phyloP scores from a whole-genome alignment of 2,113 vertebrate genomes.

The Cyprinodon tularosa region DNA sequence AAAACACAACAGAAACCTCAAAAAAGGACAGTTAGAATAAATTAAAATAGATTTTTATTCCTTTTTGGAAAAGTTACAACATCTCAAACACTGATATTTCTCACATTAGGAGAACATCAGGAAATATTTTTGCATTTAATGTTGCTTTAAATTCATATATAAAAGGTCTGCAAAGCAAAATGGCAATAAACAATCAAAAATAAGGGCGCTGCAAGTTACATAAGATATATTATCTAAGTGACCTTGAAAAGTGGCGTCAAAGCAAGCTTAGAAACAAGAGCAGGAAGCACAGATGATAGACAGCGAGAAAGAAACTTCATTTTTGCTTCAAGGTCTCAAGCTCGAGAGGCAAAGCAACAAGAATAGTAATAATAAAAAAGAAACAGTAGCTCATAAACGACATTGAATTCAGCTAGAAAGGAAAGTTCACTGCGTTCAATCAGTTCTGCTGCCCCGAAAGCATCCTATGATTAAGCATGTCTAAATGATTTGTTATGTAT shows the following conservation, averaged over 20 bases:
- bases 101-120: not conserved
- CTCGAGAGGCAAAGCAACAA: constrained; percentile 11
- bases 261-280: constrained; percentile 47
- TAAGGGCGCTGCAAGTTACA: constrained; percentile 27
- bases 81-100: not conserved
- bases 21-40: not conserved
- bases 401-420: constrained; percentile 2
- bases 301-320: constrained; percentile 39
- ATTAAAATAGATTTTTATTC: not conserved
- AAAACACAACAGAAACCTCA: not conserved
- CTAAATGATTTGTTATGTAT: constrained; percentile 16
- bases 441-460: constrained; percentile 7
- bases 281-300: constrained; percentile 62
- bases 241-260: constrained; percentile 54
- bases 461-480: constrained; percentile 17
- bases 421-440: constrained; percentile 17
- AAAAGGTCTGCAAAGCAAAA: constrained; percentile 29
- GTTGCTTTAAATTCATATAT: constrained; percentile 22
- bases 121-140: constrained; percentile 25
- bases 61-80: constrained; percentile 14
- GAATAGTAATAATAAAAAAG: not conserved
- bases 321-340: constrained; percentile 16
- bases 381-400: constrained; percentile 18
- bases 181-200: constrained; percentile 49
- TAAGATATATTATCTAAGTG: constrained; percentile 51